A percentile compares a stretch with the other conserved stretches of the same genome.
Evolutionary conservation across 1,140 invertebrate species (phyloP).

Genomic region (Streblospio benedicti): DNA sequence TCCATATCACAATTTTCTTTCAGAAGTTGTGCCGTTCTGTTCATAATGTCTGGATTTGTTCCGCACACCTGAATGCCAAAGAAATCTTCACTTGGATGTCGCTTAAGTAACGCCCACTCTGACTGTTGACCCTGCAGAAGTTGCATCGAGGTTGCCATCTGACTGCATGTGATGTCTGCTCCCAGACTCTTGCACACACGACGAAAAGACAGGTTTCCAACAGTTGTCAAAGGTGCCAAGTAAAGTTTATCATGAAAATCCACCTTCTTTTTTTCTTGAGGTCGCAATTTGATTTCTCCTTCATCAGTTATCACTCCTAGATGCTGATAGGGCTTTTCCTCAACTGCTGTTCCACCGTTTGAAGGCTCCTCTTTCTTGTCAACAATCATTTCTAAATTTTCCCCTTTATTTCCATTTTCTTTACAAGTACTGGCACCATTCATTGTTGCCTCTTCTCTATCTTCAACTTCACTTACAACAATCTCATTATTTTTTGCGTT

Average conservation of each 20-base stretch:
- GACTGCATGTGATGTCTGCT: constrained; percentile 93
- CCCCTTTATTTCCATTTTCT: not conserved
- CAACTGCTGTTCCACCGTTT: not conserved
- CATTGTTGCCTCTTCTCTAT: not conserved
- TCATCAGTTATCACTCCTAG: constrained; percentile 55
- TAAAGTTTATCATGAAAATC: constrained; percentile 81
- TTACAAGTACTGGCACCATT: not conserved
- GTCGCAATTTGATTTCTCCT: constrained; percentile 57
- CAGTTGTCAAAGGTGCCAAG: constrained; percentile 89
- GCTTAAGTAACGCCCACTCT: constrained; percentile 91
- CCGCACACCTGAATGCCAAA: constrained; percentile 90
- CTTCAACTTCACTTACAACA: not conserved
- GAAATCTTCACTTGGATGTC: constrained; percentile 81
- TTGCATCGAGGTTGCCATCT: constrained; percentile 86
- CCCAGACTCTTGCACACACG: constrained; percentile 91
- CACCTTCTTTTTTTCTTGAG: constrained; percentile 56
- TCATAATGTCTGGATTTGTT: constrained; percentile 76
- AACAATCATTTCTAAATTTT: not conserved
- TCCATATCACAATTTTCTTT: constrained; percentile 75
- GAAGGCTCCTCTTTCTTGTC: not conserved
- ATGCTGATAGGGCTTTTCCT: constrained; percentile 13
- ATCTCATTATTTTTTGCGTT: too few species aligned
- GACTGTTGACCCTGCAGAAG: constrained; percentile 77
- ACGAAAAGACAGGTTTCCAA: constrained; percentile 92
- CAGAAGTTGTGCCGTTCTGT: constrained; percentile 77